Conservation (phyloP, 2,888 invertebrate genomes). For the Chirona hameri region DNA sequence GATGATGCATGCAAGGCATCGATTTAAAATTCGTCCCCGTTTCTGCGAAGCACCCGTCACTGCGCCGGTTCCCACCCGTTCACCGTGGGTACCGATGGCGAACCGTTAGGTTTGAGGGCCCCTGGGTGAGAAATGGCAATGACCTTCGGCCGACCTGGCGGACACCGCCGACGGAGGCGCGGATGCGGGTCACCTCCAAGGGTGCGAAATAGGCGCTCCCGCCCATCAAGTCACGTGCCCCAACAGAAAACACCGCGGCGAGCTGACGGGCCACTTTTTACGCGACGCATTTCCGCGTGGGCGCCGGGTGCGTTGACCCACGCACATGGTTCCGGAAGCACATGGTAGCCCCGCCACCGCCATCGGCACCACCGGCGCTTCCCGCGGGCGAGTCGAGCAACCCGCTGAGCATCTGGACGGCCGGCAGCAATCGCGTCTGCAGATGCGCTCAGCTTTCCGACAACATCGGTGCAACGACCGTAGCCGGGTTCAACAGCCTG, state of each 20-base stretch:
- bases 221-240: neutral
- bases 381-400: neutral
- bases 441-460: neutral
- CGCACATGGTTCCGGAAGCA: neutral
- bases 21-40: too few species aligned
- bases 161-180: neutral
- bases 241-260: neutral
- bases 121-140: conserved; percentile 2
- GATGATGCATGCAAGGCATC: too few species aligned
- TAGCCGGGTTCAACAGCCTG: neutral
- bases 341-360: neutral
- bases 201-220: neutral
- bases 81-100: neutral
- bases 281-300: neutral
- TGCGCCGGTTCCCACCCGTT: too few species aligned
- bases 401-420: neutral
- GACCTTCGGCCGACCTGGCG: conserved; percentile 3
- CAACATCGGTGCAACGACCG: conserved; percentile 5
- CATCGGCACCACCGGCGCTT: neutral
- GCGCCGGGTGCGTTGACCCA: neutral
- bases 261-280: neutral
- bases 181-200: neutral
- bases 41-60: too few species aligned
- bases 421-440: neutral
- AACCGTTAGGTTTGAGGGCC: conserved; percentile 12